Conservation (phyloP, 2,113 vertebrate species). For the Notothenia coriiceps region DNA sequence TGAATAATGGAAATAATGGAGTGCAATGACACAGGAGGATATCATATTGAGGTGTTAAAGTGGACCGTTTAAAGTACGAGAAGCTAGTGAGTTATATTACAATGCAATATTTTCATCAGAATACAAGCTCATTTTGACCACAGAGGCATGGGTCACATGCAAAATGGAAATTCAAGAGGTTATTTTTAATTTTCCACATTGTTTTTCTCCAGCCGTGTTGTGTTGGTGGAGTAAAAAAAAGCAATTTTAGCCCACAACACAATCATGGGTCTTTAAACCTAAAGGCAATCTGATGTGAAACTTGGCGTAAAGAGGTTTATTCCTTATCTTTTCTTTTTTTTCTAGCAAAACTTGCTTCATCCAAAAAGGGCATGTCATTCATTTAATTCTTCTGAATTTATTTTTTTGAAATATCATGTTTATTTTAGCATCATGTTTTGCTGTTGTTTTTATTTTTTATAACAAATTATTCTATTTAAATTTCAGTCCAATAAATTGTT, state of each 20-base stretch:
- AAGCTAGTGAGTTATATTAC: background rate
- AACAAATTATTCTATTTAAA: slow-evolving; percentile 73
- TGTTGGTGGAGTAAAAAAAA: slow-evolving; percentile 16
- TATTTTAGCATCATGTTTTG: slow-evolving; percentile 54
- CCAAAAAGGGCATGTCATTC: slow-evolving; percentile 48
- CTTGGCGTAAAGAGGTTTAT: slow-evolving; percentile 10
- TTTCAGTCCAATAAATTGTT: slow-evolving; percentile 74
- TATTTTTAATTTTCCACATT: slow-evolving; percentile 23
- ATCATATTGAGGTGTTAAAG: background rate
- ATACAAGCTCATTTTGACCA: background rate
- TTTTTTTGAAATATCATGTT: slow-evolving; percentile 75
- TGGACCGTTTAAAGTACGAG: background rate
- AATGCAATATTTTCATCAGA: slow-evolving; percentile 6
- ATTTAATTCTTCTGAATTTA: slow-evolving; percentile 67
- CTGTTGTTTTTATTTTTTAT: slow-evolving; percentile 55
- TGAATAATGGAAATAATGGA: slow-evolving; percentile 23
- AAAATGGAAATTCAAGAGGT: background rate
- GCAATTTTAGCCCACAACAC: background rate
- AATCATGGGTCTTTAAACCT: background rate
- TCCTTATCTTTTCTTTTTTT: slow-evolving; percentile 15
- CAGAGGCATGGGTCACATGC: background rate
- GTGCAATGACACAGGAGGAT: background rate
- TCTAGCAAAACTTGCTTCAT: slow-evolving; percentile 40
- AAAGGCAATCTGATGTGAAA: slow-evolving; percentile 26
- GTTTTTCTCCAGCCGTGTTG: background rate